Evolutionary conservation across 2,113 vertebrate species (phyloP).

Genomic region (Burhinus bistriatus): DNA sequence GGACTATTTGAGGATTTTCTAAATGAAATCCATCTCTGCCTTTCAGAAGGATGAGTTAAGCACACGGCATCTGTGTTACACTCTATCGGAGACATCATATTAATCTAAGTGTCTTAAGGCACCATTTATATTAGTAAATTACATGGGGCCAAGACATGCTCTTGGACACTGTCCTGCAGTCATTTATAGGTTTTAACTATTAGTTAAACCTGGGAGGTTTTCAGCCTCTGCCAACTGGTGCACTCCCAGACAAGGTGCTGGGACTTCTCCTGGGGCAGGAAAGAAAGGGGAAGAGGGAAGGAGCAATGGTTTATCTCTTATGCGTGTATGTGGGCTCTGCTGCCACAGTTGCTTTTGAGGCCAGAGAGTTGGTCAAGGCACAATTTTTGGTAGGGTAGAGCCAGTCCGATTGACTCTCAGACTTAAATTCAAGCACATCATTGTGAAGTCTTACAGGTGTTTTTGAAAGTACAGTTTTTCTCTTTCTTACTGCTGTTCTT

Average conservation of each 20-base stretch:
- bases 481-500: not conserved
- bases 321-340: not conserved
- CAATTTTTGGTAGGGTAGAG: not conserved
- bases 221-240: not conserved
- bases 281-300: not conserved
- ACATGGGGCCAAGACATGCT: no score
- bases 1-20: not conserved
- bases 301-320: not conserved
- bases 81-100: not conserved
- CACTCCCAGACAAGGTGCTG: not conserved
- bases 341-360: not conserved
- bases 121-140: not conserved
- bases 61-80: not conserved
- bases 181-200: not conserved
- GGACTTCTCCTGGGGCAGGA: not conserved
- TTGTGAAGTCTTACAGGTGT: not conserved
- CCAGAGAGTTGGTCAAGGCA: not conserved
- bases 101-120: not conserved
- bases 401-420: not conserved
- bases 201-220: not conserved
- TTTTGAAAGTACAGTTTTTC: not conserved
- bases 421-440: not conserved
- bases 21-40: not conserved
- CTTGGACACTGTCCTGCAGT: not conserved
- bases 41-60: not conserved